Evolutionary conservation across 2,113 vertebrate genomes (phyloP).

Genomic region (Nicator chloris): DNA sequence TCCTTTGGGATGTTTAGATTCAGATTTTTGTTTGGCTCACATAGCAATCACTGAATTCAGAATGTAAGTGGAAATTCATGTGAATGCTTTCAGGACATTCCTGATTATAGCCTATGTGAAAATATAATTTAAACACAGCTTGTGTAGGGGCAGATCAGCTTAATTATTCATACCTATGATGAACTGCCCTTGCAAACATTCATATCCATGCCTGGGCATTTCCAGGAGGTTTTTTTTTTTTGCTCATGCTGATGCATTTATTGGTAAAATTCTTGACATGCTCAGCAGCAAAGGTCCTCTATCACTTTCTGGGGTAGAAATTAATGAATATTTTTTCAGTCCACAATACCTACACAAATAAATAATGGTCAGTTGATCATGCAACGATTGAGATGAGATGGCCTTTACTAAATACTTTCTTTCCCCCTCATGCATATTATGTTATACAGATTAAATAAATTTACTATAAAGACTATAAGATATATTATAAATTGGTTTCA

Average conservation of each 20-base stretch:
- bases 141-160: background rate
- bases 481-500: background rate
- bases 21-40: constrained; percentile 15
- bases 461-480: background rate
- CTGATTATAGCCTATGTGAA: background rate
- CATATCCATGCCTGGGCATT: background rate
- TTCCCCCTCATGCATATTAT: background rate
- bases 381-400: background rate
- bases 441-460: background rate
- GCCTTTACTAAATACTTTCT: background rate
- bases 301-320: background rate
- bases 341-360: background rate
- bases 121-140: background rate
- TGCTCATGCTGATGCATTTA: background rate
- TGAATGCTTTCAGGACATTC: background rate
- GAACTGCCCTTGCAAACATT: background rate
- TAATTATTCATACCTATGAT: constrained; percentile 1
- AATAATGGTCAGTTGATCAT: background rate
- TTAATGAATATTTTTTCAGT: background rate
- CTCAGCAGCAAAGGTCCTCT: background rate
- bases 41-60: constrained; percentile 4
- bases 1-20: constrained; percentile 28
- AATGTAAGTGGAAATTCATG: background rate
- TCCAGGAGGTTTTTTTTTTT: background rate
- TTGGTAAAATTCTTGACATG: background rate